These are phyloP conservation scores for Pluvianellus socialis DNA, from an alignment of 2,113 vertebrate species.

Conservation along the genomic window DNA sequence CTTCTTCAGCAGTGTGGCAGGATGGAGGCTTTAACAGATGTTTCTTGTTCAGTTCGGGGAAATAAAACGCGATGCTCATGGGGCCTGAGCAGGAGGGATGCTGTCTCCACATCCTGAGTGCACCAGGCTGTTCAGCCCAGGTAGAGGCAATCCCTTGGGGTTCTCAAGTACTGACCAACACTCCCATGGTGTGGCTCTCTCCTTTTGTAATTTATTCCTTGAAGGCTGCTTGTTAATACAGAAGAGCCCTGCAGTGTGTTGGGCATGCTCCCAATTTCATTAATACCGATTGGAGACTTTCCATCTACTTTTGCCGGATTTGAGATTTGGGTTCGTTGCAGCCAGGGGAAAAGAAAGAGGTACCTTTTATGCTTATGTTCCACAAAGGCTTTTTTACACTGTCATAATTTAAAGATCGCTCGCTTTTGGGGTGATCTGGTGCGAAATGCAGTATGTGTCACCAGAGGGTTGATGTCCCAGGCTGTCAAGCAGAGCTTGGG, in stretches of 20 bases:
- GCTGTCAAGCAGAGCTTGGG: not conserved
- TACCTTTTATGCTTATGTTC: not conserved
- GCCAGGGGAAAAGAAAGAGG: not conserved
- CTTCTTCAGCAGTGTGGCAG: not conserved
- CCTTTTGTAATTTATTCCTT: not conserved
- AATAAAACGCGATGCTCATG: not conserved
- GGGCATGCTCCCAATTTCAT: not conserved
- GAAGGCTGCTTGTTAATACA: not conserved
- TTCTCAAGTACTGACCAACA: not conserved
- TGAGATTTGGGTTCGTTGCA: not conserved
- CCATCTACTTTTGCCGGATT: not conserved
- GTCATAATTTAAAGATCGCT: not conserved
- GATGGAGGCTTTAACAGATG: not conserved
- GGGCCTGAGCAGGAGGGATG: not conserved
- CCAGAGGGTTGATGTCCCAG: not conserved
- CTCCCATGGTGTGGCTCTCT: not conserved
- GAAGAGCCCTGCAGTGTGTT: not conserved
- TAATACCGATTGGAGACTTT: not conserved
- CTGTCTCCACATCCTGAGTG: rapidly evolving
- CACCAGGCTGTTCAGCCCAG: not conserved
- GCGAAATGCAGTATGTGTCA: not conserved
- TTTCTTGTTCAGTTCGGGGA: not conserved
- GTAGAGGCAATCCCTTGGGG: not conserved
- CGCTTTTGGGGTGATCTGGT: not conserved
- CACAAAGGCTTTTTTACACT: not conserved